Evolutionary conservation across 2,888 invertebrate genomes (phyloP), one percentile per base, ranked within the genome.

Genomic region (Noctua fimbriata): DNA sequence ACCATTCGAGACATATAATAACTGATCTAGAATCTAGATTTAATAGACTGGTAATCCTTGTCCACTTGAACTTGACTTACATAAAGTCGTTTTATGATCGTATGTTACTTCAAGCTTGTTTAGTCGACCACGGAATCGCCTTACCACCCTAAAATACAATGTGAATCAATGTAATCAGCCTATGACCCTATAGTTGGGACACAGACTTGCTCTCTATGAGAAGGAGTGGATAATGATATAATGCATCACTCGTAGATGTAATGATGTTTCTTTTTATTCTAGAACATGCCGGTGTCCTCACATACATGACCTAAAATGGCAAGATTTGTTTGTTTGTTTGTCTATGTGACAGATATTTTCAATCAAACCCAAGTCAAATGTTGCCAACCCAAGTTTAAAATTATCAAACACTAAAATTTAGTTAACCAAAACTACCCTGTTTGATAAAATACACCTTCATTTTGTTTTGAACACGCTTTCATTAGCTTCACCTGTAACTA

Each of bases 11-110:
- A 41, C 5, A 10, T 55, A 36, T 55, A 52, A 65, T 66, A 55
- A 73, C 10, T 36, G 65, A 66, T 74, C 72, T 72, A 85, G 52
- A 78, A 49, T 18, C n/a, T 86, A 72, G 24, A 52, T 32, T 76
- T n/a, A 76, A 80, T 41, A 5, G 9, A 78, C 82, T 63, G 16
- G 83, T 78, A 70, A 70, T 58, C 82, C 86, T 85, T 82, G 84
- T 36, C 44, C 7, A 24, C 2, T 28, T 82, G 55, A 66, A 73
- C 86, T 85, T 84, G 84, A 76, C 82, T 78, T 78, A 85, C 70
- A 47, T 83, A 49, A 21, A 18, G 28, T 18, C 36, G 14, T 7
- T 72, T 36, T 65, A 65, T 58, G 28, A 63, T 6, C 28, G 4
- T 63, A 44, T 2, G 41, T 44, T 47, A 67, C 44, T 18, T 44